Base-by-base conservation (phyloP, 1,140 invertebrate genomes). In the Penaeus chinensis region DNA sequence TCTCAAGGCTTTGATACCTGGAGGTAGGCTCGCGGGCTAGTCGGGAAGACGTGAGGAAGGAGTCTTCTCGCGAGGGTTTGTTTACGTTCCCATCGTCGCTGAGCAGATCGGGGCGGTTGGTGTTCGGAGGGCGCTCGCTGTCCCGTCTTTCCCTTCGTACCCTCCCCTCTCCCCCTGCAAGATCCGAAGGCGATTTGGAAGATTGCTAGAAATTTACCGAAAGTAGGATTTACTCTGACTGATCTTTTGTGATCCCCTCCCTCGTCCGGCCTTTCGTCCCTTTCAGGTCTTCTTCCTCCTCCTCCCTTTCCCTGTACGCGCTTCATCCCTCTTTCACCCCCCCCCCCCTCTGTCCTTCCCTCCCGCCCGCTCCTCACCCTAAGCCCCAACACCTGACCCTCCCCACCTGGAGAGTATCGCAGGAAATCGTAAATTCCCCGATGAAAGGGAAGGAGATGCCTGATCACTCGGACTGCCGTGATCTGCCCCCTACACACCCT, bases 221-320 rank as follows among this genome's bases (percentile, higher is more conserved):
- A 54, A 54, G 54, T 54, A 54, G 54, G 54, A 54, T 54, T 54
- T 54, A 54, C 54, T 54, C 54, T 16, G 54, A 54, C 54, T 11
- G 54, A 54, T 54, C 54, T 54, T 54, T 54, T 54, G 54, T 54
- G 54, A 54, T 54, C 16, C 54, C 54, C 16, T 54, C 54, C 54
- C 54, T 54, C 54, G 16, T 13, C 54, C 16, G 54, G 54, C 11
- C 54, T 54, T 54, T 54, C 54, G 54, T 54, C 54, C 54, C 54
- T 16, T 61, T 62, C 37, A 47, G 42, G 37, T 79, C 54, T 27
- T 79, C 74, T 42, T 60, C 19, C 22, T n/a, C 77, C 22, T 79
- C 27, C 54, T 79, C 32, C 77, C 77, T 54, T 47, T 54, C 32
- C 77, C 42, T 79, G 61, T 79, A 47, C 77, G 61, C 77, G 77